Evolutionary conservation across 1,140 invertebrate species (phyloP).

Genomic region (Nymphalis io): DNA sequence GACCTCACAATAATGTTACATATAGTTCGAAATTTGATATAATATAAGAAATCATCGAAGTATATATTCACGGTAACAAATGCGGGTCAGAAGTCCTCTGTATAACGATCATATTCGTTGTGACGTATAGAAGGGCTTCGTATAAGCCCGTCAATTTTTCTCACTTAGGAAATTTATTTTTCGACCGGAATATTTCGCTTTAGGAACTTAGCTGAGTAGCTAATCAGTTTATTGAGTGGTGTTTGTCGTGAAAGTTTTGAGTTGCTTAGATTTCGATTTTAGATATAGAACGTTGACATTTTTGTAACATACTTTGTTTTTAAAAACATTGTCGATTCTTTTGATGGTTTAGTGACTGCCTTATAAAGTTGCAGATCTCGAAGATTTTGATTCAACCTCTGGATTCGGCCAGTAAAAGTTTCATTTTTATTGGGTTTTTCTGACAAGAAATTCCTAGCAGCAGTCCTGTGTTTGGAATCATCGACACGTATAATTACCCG

Average conservation of each 20-base stretch:
- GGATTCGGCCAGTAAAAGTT: too few relatives aligned
- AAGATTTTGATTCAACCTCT: too few relatives aligned
- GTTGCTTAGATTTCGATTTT: constrained; percentile 7
- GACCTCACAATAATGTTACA: not conserved
- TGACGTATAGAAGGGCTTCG: constrained; percentile 30
- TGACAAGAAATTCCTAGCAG: too few relatives aligned
- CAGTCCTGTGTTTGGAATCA: too few relatives aligned
- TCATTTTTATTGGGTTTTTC: too few relatives aligned
- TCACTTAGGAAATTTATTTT: constrained; percentile 29
- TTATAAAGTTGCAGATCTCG: too few relatives aligned
- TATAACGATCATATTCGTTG: constrained; percentile 30
- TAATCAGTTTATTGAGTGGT: constrained; percentile 22
- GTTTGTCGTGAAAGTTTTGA: not conserved
- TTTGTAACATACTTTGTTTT: not conserved
- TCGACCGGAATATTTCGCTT: constrained; percentile 20
- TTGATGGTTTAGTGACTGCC: too few relatives aligned
- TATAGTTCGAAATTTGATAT: not conserved
- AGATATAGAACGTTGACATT: not conserved
- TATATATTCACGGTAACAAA: constrained; percentile 24
- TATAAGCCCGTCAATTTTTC: constrained; percentile 22
- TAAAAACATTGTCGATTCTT: too few relatives aligned
- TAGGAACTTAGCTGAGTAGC: constrained; percentile 20
- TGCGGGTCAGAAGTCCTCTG: constrained; percentile 24
- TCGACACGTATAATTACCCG: too few relatives aligned
- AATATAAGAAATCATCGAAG: constrained; percentile 4